Evolutionary conservation across 1,140 invertebrate species (phyloP), one percentile per base, ranked within the genome.

Genomic region (Sminthurides bifidus): DNA sequence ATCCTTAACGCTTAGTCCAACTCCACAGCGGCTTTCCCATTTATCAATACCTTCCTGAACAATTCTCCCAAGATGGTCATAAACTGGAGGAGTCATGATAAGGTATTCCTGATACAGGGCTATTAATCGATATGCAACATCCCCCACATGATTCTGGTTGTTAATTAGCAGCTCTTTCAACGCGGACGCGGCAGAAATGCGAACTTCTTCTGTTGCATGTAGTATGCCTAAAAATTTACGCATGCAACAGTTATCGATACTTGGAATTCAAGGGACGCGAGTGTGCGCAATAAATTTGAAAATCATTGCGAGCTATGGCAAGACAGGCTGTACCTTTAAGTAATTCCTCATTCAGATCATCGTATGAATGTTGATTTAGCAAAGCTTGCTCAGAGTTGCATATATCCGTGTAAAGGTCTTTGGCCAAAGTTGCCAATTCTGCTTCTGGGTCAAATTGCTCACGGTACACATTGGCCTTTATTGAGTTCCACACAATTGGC

Each of bases 51-150:
- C 81, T 61, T 88, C 83, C 65, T 83, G 80, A 17, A 92, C 74
- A 64, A 91, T 81, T 41, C 94, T 81, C 33, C 92, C 92, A 74
- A 97, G 92, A 68, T 86, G 80, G 71, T 98, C 92, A 44, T 91
- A 69, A 68, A 84, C 81, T 4, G 88, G 84, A 15, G 87, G 88
- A 58, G 89, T 85, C 73, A 92, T 79, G 78, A 68, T 21, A 90
- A 74, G 21, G 95, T 70, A 50, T 73, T 72, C 29, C 81, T 72
- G 31, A 92, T 68, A 43, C 6, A 24, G 31, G 8, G 3, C 68
- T 19, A 92, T 73, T n/a, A 96, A 69, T 48, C 74, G 71, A 21
- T 81, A 70, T 27, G 92, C 66, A 29, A 82, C 79, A 3, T 50
- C 56, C 43, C 77, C 74, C 30, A 80, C 73, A 17, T 79, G 63